Conservation (phyloP, 2,888 invertebrate genomes). For the Torymus aiolomorphi region DNA sequence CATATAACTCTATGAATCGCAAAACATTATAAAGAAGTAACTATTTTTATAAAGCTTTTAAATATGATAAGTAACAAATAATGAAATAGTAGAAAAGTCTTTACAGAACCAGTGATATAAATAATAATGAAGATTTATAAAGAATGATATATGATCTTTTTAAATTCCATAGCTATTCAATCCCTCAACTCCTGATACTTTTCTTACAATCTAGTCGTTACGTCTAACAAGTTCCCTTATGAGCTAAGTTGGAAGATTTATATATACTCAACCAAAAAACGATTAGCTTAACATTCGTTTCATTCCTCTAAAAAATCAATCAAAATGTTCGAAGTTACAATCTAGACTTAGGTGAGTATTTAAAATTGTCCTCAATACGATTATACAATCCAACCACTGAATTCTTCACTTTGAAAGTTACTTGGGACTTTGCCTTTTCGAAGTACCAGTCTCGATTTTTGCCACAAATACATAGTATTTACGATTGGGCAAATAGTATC, state of each 20-base stretch:
- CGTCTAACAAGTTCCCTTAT: conserved; percentile 35
- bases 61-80: conserved; percentile 32
- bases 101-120: conserved; percentile 38
- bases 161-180: conserved; percentile 40
- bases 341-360: conserved; percentile 50
- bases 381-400: conserved; percentile 44
- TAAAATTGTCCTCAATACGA: conserved; percentile 34
- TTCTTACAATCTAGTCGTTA: conserved; percentile 45
- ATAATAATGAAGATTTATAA: conserved; percentile 35
- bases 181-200: conserved; percentile 19
- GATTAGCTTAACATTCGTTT: conserved; percentile 43
- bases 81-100: conserved; percentile 41
- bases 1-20: conserved; percentile 42
- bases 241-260: conserved; percentile 53
- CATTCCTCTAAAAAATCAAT: conserved; percentile 41
- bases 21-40: conserved; percentile 32
- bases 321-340: conserved; percentile 44
- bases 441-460: conserved; percentile 50
- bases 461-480: conserved; percentile 52
- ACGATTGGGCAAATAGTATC: conserved; percentile 44
- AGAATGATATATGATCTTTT: conserved; percentile 25
- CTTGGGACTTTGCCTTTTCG: conserved; percentile 27
- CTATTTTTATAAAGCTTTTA: conserved; percentile 31
- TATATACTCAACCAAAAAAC: conserved; percentile 34
- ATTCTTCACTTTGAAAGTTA: conserved; percentile 37